These are phyloP conservation scores for Helicoverpa zea DNA, from an alignment of 1,140 invertebrate species.

Conservation along the genomic window DNA sequence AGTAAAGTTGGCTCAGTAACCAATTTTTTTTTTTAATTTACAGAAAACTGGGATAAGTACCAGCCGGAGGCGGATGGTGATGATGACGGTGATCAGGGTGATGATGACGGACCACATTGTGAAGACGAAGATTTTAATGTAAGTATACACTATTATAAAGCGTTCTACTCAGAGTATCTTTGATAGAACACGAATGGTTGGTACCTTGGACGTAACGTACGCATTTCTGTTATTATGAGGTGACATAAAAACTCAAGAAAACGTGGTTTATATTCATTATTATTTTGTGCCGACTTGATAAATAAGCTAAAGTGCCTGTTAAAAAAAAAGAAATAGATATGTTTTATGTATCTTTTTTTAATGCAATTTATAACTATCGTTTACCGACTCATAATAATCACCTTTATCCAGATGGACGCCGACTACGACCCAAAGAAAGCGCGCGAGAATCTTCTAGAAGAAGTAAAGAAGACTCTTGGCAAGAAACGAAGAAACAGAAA, in stretches of 20 bases:
- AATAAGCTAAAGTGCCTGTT: no score
- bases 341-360: no score
- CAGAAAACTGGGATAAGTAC: conserved; percentile 93
- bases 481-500: conserved; percentile 89
- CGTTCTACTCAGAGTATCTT: background rate
- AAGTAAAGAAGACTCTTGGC: conserved; percentile 87
- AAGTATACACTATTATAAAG: conserved; percentile 60
- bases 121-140: conserved; percentile 95
- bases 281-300: no score
- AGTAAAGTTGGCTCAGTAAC: no score
- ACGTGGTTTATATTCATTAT: no score
- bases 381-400: no score
- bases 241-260: no score
- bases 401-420: conserved; percentile 96
- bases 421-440: conserved; percentile 91
- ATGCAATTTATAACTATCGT: no score
- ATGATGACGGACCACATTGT: conserved; percentile 87
- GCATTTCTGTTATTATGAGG: no score
- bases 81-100: conserved; percentile 67
- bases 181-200: background rate
- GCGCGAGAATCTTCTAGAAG: conserved; percentile 86
- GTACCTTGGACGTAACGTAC: no score
- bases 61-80: conserved; percentile 79
- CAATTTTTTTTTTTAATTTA: no score
- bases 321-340: no score